Evolutionary conservation across 2,113 vertebrate species (phyloP), one percentile per base, ranked within the genome.

Genomic region (Lagenorhynchus albirostris): DNA sequence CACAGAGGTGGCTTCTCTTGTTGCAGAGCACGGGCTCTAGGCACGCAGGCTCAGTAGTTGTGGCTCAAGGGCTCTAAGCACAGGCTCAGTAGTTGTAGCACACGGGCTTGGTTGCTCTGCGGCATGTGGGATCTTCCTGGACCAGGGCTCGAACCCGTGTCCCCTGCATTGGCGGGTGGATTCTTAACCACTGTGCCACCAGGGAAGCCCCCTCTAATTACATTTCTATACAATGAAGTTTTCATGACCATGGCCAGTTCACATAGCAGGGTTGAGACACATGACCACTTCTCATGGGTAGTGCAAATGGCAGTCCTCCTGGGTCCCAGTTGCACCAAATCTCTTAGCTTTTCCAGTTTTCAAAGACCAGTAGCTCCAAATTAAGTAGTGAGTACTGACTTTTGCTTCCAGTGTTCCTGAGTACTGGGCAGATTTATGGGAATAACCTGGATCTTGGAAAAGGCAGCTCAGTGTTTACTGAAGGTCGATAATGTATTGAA

Each of bases 401-500:
- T 96, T 84, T 81, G 33, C 4, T 82, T 87, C 50, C 33, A 92
- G 31, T 47, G 20, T 68, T 88, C 71, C 73, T 20, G n/a, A 90
- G 71, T 29, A 77, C 25, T 53, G 62, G 41, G 50, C 11, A 85
- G 84, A 60, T 77, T 68, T 71, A 60, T 60, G 79, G 68, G 70
- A 79, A 55, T 90, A 87, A 58, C 21, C 50, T 88, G 81, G 50
- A 63, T 94, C 62, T 94, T 91, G 50, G 65, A 63, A 80, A 96
- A 84, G 47, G 6, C 38, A 89, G 9, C 31, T 91, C 29, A 41
- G 26, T 68, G 29, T n/a, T 94, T 55, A 92, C 8, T 47, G 26
- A 83, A 73, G 53, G 31, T 93, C 81, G 87, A 53, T 79, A 92
- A 82, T 60, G 5, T 92, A 60, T 55, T 95, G 67, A 97, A 92